Percentiles rank a stretch among this genome's conserved stretches.
phyloP scores from a whole-genome alignment of 2,113 vertebrate species.

The Progne subis region DNA sequence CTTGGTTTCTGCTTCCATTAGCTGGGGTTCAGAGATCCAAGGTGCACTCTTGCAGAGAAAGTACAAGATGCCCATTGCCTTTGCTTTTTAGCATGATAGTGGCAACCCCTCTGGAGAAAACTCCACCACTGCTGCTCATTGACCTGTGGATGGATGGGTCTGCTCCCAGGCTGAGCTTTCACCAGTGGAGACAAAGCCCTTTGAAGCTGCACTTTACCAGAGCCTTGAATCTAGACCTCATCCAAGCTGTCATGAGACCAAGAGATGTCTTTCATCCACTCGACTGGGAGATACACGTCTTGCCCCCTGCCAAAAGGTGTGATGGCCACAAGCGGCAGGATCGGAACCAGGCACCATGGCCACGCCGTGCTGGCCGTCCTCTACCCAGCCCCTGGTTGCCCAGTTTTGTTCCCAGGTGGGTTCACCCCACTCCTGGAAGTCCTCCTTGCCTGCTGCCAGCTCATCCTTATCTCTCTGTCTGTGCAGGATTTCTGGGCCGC shows the following conservation, averaged over 20 bases:
- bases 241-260: not conserved
- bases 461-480: not conserved
- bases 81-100: not conserved
- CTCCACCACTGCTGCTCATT: not conserved
- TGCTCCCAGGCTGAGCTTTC: accelerated
- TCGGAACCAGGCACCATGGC: not conserved
- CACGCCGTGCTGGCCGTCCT: accelerated
- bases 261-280: not conserved
- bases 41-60: not conserved
- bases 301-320: not conserved
- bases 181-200: not conserved
- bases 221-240: not conserved
- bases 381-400: accelerated
- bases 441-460: not conserved
- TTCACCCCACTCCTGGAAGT: not conserved
- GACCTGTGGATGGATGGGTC: not conserved
- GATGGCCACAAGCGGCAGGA: accelerated
- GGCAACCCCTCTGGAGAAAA: not conserved
- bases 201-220: not conserved
- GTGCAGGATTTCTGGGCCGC: not conserved
- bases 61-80: not conserved
- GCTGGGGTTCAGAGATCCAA: not conserved
- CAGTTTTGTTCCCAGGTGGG: accelerated
- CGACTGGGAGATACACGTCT: not conserved
- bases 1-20: not conserved